Conservation (phyloP, 2,888 invertebrate genomes). For the Ophonus ardosiacus region DNA sequence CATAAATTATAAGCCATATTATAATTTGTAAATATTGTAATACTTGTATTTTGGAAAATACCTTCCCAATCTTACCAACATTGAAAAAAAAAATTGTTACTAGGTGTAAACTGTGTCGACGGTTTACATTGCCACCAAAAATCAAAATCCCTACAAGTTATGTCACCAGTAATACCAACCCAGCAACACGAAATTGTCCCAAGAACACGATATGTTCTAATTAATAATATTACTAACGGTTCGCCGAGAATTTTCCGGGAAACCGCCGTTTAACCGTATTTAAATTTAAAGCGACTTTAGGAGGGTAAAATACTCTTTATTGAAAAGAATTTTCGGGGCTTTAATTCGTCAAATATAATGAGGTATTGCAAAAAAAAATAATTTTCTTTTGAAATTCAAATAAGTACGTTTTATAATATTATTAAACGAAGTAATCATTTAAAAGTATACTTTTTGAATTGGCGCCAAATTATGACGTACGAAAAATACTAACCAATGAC, state of each 20-base stretch:
- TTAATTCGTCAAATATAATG: no score
- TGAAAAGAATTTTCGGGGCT: not conserved
- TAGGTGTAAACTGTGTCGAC: constrained; percentile 24
- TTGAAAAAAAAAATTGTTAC: not conserved
- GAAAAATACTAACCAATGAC: no score
- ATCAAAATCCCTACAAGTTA: constrained; percentile 13
- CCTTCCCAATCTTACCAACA: not conserved
- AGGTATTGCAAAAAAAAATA: no score
- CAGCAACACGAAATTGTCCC: constrained; percentile 49
- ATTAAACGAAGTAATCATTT: no score
- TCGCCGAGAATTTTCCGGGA: constrained; percentile 75
- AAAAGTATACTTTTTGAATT: no score
- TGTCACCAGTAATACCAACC: not conserved
- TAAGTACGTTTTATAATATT: no score
- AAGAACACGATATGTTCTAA: constrained; percentile 46
- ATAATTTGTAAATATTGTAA: no score
- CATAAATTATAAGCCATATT: no score
- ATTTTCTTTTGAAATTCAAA: no score
- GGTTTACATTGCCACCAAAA: constrained; percentile 39
- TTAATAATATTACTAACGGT: constrained; percentile 68
- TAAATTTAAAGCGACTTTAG: constrained; percentile 2
- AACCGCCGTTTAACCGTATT: constrained; percentile 73
- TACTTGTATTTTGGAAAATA: no score
- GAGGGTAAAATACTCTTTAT: no score
- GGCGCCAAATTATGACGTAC: no score